These are phyloP conservation scores for Eurypyga helias DNA, from an alignment of 2,113 vertebrate species.

Conservation along the genomic window DNA sequence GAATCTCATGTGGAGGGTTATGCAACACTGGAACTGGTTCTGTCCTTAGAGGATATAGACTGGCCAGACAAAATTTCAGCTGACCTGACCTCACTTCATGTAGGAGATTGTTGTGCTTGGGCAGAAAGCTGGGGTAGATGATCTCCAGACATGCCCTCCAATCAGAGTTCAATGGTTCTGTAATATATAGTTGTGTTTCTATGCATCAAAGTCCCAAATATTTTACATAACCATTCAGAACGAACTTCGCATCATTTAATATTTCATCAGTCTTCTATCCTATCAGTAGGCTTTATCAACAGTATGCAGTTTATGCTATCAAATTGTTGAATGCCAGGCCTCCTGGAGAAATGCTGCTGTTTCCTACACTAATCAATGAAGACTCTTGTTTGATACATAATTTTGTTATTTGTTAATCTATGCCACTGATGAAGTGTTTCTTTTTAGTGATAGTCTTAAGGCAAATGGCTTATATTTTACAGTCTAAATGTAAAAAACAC, in stretches of 20 bases:
- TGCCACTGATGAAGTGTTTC: not conserved
- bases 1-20: not conserved
- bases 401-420: not conserved
- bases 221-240: not conserved
- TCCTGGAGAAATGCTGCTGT: not conserved
- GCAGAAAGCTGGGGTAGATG: not conserved
- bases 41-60: not conserved
- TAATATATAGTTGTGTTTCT: not conserved
- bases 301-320: not conserved
- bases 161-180: not conserved
- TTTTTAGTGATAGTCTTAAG: not conserved
- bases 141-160: not conserved
- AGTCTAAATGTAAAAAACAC: not conserved
- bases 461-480: not conserved
- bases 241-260: not conserved
- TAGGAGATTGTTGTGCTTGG: not conserved
- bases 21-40: not conserved
- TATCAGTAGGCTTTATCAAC: not conserved
- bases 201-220: not conserved
- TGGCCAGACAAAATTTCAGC: not conserved
- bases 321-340: not conserved
- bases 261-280: not conserved
- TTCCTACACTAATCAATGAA: not conserved
- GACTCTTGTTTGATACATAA: not conserved
- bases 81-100: rapidly evolving